Evolutionary conservation across 2,113 vertebrate species (phyloP), one percentile per base, ranked within the genome.

Genomic region (Tretioscincus oriximinensis): DNA sequence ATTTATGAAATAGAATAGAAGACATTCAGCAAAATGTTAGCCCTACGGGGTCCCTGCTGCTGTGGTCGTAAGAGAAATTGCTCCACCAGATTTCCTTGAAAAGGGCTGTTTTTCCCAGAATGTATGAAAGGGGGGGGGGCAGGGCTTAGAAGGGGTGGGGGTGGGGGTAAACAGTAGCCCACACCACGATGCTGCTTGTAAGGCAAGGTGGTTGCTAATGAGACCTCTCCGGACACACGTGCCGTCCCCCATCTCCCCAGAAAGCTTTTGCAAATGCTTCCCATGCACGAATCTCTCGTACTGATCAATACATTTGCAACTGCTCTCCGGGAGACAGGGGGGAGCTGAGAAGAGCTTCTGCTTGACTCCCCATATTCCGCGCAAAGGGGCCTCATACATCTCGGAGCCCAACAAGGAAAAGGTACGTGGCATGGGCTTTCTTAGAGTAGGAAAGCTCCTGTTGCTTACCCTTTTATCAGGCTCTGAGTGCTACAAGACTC

Each of bases 1-100:
- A 86, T 80, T 41, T 41, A 41, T 82, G 90, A 89, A 88, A 76
- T 82, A 80, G 86, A 51, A 76, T 31, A 75, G 71, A 90, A 91
- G 78, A 11, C 58, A 78, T 80, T 86, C 69, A 67, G 84, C 65
- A 79, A 9, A 41, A 72, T 80, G 87, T 79, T 66, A 51, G 47
- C 75, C 58, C 45, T 3, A 75, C 77, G 81, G 82, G 80, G 60
- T 77, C 77, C 41, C 28, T 0, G 0, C 47, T 4, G 65, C 6
- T 66, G 65, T 29, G n/a, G 9, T 28, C 45, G 28, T 63, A 0
- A 0, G 83, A 86, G 86, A 84, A 91, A 86, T 28, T 0, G 21
- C 2, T 21, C 76, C 0, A 0, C 22, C 78, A 26, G 1, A 18
- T 24, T 54, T 47, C 49, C 78, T 20, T 68, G 31, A n/a, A 60